Conservation (phyloP, 2,113 vertebrate species). For the Catagonus wagneri region DNA sequence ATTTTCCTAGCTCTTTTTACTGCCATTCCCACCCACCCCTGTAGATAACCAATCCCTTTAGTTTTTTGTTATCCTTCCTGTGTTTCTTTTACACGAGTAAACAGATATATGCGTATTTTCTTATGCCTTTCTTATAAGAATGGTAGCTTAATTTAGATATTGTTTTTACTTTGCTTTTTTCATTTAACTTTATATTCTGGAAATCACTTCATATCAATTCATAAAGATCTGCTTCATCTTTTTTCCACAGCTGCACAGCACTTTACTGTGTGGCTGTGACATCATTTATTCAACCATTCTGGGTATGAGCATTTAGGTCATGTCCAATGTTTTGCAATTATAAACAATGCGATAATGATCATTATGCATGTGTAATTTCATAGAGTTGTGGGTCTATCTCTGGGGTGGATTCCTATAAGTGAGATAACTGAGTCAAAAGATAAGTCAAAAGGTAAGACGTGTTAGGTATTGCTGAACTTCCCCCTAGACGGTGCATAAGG, state of each 20-base stretch:
- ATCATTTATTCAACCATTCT: background rate
- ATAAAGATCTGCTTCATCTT: background rate
- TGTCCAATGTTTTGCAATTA: background rate
- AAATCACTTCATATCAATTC: background rate
- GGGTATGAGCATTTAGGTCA: background rate
- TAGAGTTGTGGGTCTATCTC: background rate
- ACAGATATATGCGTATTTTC: background rate
- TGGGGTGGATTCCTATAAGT: background rate
- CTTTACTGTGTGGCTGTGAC: background rate
- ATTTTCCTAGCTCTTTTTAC: background rate
- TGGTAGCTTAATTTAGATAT: background rate
- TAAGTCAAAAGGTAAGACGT: background rate
- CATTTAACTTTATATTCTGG: background rate
- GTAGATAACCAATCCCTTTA: background rate
- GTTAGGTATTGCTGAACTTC: background rate
- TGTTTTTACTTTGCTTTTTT: background rate
- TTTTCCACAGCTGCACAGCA: background rate
- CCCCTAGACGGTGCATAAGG: background rate
- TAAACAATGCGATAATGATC: background rate
- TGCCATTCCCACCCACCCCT: background rate
- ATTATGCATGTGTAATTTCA: background rate
- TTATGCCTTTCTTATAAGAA: background rate
- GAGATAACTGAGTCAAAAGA: background rate
- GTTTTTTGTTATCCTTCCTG: background rate
- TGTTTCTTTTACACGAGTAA: slow-evolving; percentile 1